Percentiles rank a stretch among this genome's conserved stretches.
These are phyloP conservation scores for Xyrichtys novacula DNA, from an alignment of 2,797 vertebrate species.

Conservation along the genomic window DNA sequence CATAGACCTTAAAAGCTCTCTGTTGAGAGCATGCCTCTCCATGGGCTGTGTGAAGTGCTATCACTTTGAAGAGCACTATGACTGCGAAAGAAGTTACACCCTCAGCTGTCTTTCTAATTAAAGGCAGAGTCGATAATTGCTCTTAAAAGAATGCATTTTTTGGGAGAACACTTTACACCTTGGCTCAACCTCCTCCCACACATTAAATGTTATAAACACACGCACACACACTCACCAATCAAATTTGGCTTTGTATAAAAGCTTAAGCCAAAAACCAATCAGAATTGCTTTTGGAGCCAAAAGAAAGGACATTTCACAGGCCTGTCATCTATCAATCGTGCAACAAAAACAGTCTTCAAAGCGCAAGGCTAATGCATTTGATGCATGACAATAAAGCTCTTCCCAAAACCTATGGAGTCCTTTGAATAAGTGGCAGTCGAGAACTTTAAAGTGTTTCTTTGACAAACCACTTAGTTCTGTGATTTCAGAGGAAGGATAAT, in stretches of 20 bases:
- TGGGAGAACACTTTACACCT: conserved; percentile 37
- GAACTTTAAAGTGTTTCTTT: conserved; percentile 74
- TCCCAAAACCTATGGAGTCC: conserved; percentile 68
- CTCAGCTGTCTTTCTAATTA: conserved; percentile 65
- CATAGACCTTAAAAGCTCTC: conserved; percentile 53
- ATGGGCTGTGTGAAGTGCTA: conserved; percentile 61
- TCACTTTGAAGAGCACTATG: conserved; percentile 62
- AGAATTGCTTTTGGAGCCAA: conserved; percentile 36
- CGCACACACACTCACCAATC: conserved; percentile 1
- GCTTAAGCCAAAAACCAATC: conserved; percentile 42
- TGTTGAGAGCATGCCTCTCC: conserved; percentile 41
- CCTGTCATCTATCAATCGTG: conserved; percentile 71
- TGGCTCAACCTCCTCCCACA: conserved; percentile 13
- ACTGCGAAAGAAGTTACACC: conserved; percentile 57
- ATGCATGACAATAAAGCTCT: conserved; percentile 71
- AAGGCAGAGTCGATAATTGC: conserved; percentile 57
- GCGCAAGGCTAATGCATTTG: conserved; percentile 60
- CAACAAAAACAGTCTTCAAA: conserved; percentile 71
- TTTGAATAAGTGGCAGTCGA: conserved; percentile 61
- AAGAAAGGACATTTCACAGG: conserved; percentile 47
- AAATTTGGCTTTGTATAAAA: conserved; percentile 28
- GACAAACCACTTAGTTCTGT: conserved; percentile 77
- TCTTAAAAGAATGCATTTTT: conserved; percentile 53
- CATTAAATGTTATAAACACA: conserved; percentile 21
- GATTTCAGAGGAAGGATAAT: conserved; percentile 73